Conservation (phyloP, 2,113 vertebrate genomes). For the Burhinus oedicnemus region DNA sequence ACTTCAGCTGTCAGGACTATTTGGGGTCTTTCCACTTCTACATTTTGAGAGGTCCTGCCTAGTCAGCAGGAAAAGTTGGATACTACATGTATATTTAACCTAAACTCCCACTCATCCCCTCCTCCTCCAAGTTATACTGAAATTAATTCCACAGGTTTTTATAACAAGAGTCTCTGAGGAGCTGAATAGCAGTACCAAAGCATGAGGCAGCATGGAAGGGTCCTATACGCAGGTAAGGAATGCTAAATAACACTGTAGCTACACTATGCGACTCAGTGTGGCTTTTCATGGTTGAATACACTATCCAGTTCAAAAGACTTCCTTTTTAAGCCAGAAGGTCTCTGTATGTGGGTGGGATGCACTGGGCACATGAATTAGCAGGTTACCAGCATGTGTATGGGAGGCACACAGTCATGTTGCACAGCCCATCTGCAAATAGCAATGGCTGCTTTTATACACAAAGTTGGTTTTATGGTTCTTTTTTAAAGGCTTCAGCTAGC, state of each 20-base stretch:
- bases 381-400: neutral
- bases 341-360: fast-evolving
- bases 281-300: neutral
- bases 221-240: fast-evolving
- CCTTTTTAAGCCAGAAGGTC: neutral
- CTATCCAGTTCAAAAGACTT: neutral
- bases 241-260: neutral
- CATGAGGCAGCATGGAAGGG: neutral
- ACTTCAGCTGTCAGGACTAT: neutral
- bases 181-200: neutral
- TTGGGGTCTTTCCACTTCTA: neutral
- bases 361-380: fast-evolving
- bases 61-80: neutral
- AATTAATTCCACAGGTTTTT: neutral
- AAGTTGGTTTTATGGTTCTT: neutral
- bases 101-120: neutral
- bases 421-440: neutral
- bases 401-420: neutral
- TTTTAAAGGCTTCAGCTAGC: neutral
- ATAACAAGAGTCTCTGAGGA: neutral
- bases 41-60: neutral
- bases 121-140: neutral
- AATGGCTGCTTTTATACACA: neutral
- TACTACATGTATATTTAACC: neutral
- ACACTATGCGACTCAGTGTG: fast-evolving